These are phyloP conservation scores for Drosophila saltans DNA, from an alignment of 1,140 invertebrate species.

Conservation along the genomic window DNA sequence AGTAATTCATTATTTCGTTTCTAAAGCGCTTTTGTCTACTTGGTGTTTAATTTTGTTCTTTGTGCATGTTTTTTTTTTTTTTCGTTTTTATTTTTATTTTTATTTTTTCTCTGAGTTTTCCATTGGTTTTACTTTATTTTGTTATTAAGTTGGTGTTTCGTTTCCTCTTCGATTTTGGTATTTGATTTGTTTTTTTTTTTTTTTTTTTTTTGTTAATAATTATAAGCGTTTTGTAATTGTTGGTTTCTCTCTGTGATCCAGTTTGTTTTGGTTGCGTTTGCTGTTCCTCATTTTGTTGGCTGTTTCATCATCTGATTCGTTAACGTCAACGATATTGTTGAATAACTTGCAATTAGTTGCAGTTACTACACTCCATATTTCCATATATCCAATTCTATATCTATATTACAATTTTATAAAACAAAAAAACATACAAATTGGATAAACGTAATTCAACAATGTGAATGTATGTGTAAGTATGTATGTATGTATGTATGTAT, in stretches of 20 bases:
- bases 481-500: neutral
- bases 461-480: neutral
- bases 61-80: neutral
- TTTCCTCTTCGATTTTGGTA: slow-evolving; percentile 41
- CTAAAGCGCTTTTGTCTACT: slow-evolving; percentile 19
- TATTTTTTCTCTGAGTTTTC: neutral
- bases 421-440: neutral
- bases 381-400: slow-evolving; percentile 25
- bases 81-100: neutral
- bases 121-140: slow-evolving; percentile 11
- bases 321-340: neutral
- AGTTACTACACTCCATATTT: neutral
- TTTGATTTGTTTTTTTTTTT: slow-evolving; percentile 28
- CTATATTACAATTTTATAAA: slow-evolving; percentile 25
- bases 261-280: slow-evolving; percentile 29
- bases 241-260: slow-evolving; percentile 20
- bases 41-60: slow-evolving; percentile 15
- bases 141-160: slow-evolving; percentile 13
- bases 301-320: neutral
- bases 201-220: slow-evolving; percentile 30
- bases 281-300: neutral
- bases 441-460: slow-evolving; percentile 35
- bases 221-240: slow-evolving; percentile 24
- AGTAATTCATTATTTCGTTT: slow-evolving; percentile 19
- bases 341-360: slow-evolving; percentile 3